phyloP scores from a whole-genome alignment of 1,140 invertebrate genomes.

The Stenopsyche tienmushanensis region DNA sequence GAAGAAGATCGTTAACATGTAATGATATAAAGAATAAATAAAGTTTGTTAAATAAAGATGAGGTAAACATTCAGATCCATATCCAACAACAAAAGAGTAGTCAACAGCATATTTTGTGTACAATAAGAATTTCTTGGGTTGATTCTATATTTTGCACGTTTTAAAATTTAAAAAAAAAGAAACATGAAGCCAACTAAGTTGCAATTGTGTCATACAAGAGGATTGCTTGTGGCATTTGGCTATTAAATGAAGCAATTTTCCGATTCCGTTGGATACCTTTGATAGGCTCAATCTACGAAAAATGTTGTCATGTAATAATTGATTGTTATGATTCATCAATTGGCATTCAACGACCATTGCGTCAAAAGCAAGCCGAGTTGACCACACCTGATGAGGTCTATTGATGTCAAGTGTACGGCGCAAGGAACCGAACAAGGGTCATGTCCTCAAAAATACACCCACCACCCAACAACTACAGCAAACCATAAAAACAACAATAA shows the following conservation, averaged over 20 bases:
- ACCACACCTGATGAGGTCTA: conserved; percentile 6
- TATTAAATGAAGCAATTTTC: background rate
- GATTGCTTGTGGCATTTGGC: background rate
- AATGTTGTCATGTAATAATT: background rate
- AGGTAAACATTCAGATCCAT: too few species aligned
- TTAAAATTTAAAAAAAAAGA: too few species aligned
- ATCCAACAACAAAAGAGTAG: too few species aligned
- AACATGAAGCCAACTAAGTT: too few species aligned
- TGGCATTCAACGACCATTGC: background rate
- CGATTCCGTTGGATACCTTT: background rate
- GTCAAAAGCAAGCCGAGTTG: background rate
- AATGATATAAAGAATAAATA: too few species aligned
- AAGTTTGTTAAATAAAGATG: too few species aligned
- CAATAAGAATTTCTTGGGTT: too few species aligned
- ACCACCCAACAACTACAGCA: background rate
- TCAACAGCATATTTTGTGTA: too few species aligned
- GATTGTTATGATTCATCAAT: background rate
- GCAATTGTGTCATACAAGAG: background rate
- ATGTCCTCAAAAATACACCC: conserved; percentile 18
- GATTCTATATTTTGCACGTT: too few species aligned
- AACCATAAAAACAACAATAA: background rate
- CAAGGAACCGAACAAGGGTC: conserved; percentile 12
- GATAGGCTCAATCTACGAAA: background rate
- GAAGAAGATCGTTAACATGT: too few species aligned
- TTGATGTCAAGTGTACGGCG: conserved; percentile 19